A percentile compares a stretch with the other conserved stretches of the same genome.
Conservation (phyloP, 2,888 invertebrate species). For the Rutpela maculata region DNA sequence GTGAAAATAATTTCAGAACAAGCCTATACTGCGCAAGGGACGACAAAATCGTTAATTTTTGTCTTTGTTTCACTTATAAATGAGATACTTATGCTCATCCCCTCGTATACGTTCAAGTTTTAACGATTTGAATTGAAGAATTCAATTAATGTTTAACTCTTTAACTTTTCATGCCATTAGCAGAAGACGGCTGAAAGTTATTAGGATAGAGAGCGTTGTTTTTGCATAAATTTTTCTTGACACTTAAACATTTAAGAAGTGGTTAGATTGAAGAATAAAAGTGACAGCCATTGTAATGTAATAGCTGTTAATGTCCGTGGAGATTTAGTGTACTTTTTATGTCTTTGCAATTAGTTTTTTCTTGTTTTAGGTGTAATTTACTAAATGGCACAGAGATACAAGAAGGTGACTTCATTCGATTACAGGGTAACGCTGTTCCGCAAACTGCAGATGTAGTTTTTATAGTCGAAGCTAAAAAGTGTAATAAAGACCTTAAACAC, state of each 20-base stretch:
- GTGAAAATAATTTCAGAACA: too few species aligned
- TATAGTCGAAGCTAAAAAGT: conserved; percentile 89
- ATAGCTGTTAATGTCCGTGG: conserved; percentile 43
- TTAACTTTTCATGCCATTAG: not conserved
- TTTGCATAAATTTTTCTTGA: not conserved
- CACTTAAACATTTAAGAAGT: not conserved
- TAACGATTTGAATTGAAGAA: too few species aligned
- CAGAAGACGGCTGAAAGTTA: not conserved
- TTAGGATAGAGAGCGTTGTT: not conserved
- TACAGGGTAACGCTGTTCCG: conserved; percentile 78
- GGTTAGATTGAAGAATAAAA: not conserved
- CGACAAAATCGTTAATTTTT: too few species aligned
- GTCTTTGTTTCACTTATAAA: too few species aligned
- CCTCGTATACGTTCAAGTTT: too few species aligned
- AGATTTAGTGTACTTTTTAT: conserved; percentile 46
- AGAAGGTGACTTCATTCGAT: conserved; percentile 84
- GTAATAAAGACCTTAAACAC: conserved; percentile 83
- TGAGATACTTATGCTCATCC: too few species aligned
- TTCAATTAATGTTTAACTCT: too few species aligned
- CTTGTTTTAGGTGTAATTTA: conserved; percentile 79
- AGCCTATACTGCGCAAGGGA: too few species aligned
- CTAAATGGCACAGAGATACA: conserved; percentile 81
- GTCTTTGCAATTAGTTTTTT: conserved; percentile 48
- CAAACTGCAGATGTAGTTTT: conserved; percentile 90
- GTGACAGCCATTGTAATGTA: conserved; percentile 41